Conservation (phyloP, 2,113 vertebrate species). For the Calidris pugnax region DNA sequence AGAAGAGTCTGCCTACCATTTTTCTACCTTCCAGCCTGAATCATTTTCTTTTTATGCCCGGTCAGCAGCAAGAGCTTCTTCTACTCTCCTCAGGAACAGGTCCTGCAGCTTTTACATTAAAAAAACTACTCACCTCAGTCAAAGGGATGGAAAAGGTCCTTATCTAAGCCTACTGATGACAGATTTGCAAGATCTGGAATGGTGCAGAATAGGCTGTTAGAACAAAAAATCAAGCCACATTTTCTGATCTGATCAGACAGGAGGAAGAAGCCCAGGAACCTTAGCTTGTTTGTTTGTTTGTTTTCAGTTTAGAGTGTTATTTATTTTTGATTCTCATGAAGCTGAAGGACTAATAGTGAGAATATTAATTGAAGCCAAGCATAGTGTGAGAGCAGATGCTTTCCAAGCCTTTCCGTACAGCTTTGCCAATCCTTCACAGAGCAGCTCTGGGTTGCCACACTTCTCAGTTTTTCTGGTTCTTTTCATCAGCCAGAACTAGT, state of each 20-base stretch:
- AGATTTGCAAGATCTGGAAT: neutral
- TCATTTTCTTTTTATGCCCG: neutral
- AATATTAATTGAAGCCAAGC: constrained; percentile 47
- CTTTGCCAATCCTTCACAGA: constrained; percentile 28
- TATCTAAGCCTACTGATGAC: neutral
- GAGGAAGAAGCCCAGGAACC: constrained; percentile 8
- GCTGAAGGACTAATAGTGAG: constrained; percentile 29
- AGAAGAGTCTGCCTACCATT: neutral
- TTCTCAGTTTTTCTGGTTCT: neutral
- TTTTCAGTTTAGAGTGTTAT: constrained; percentile 32
- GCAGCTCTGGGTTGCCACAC: neutral
- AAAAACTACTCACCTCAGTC: neutral
- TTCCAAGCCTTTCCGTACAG: constrained; percentile 32
- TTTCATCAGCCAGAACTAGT: neutral
- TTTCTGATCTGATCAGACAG: constrained; percentile 35
- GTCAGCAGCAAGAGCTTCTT: neutral
- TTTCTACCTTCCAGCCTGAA: neutral
- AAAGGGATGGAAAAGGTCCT: neutral
- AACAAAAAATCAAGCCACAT: constrained; percentile 29
- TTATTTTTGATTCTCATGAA: constrained; percentile 50
- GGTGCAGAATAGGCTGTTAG: neutral
- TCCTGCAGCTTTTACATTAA: neutral
- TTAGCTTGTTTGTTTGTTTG: constrained; percentile 41
- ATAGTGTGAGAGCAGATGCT: constrained; percentile 47
- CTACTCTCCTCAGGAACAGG: neutral